Evolutionary conservation across 2,888 invertebrate species (phyloP), one percentile per base, ranked within the genome.

Genomic region (Lasioglossum vierecki): DNA sequence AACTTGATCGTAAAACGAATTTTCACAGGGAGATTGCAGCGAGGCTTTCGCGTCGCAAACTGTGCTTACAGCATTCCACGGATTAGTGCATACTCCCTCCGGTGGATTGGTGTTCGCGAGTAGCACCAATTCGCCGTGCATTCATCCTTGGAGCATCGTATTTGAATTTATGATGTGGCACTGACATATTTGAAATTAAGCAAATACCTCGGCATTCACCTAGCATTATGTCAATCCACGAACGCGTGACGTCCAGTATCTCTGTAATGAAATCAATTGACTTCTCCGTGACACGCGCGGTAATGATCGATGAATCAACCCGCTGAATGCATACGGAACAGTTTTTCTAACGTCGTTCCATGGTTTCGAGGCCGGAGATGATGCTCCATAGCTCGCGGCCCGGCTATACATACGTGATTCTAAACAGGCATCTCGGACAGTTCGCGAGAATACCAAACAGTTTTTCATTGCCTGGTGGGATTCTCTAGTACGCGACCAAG

Each of bases 361-460:
- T 13, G 15, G 53, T 63, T 68, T 22, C 35, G 49, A 63, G 70
- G 46, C 46, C 41, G 2, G 30, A 72, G 78, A 85, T 68, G 77
- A 60, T 46, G 76, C 39, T 30, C 68, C 39, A n/a, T 41, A 44
- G 66, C 60, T 53, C 60, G 63, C 76, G 49, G 57, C 11, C 11
- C 68, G 8, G 39, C 35, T 76, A 5, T 60, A 63, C 73, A 49
- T 66, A 63, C 73, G 44, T 71, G 85, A 86, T 85, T 86, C 85
- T 82, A 85, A 86, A 85, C 86, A 86, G 82, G 79, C 82, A 30
- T 80, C 74, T 49, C 46, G 76, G 63, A 68, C 66, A 44, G 66
- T 79, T 70, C 82, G 3, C 63, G 39, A n/a, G 86, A 85, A 86
- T 86, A 82, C 75, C 85, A 85, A 86, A 77, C 74, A 85, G 85